These are phyloP conservation scores for Condylostylus longicornis DNA, from an alignment of 1,140 invertebrate species.

Conservation along the genomic window DNA sequence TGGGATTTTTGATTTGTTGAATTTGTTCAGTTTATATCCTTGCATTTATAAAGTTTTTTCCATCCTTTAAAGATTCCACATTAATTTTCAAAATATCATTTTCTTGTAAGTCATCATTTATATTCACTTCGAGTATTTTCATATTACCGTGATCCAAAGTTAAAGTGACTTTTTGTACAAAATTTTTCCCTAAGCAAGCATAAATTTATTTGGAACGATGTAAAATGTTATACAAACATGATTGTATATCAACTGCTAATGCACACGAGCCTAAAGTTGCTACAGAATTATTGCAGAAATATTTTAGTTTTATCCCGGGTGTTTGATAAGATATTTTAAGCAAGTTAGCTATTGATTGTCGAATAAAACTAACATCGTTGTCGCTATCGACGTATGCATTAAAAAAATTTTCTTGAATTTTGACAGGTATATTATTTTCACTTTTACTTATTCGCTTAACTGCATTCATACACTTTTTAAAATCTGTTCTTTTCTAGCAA, in stretches of 20 bases:
- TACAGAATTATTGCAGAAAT: no score
- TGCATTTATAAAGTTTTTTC: not conserved
- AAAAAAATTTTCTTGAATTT: not conserved
- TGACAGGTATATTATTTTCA: not conserved
- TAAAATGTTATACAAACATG: not conserved
- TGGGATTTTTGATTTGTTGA: not conserved
- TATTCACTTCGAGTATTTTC: no score
- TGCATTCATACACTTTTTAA: not conserved
- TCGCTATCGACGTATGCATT: not conserved
- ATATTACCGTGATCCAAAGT: no score
- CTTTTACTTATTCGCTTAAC: not conserved
- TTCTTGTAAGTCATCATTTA: not conserved
- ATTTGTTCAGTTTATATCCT: no score
- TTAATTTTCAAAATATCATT: not conserved
- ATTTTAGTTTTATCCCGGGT: no score
- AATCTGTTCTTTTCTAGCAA: no score
- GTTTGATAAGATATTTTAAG: not conserved
- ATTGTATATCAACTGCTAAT: not conserved
- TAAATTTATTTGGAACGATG: not conserved
- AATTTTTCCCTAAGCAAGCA: no score
- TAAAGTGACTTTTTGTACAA: no score
- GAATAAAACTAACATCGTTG: not conserved
- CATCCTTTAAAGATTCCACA: not conserved
- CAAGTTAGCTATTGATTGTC: not conserved
- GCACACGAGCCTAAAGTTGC: no score